Base-by-base conservation (phyloP, 2,797 vertebrate genomes). In the Brotogeris chrysoptera region DNA sequence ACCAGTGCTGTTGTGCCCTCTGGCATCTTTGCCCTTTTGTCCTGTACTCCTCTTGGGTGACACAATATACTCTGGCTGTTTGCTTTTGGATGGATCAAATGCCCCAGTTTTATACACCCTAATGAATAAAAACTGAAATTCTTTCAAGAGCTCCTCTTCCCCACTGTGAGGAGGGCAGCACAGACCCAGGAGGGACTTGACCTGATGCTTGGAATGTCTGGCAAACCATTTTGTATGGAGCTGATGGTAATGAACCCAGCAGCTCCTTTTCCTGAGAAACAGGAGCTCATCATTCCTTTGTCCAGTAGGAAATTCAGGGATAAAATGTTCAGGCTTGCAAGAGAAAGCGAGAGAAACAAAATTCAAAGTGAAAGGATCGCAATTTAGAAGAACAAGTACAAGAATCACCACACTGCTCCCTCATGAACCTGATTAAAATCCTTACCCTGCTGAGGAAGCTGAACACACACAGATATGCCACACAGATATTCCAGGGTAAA, bases 211-310 rank as follows among this genome's bases (percentile, higher is more conserved):
- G 60, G 84, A 90, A 95, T 7, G 24, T 95, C 93, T 95, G 93
- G 86, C 39, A 93, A 94, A 94, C 49, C 60, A 36, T 74, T 96
- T 90, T 86, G 34, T 44, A 81, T 32, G 30, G 52, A 77, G 55
- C 50, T 91, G 90, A 59, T 5, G 17, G 80, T 91, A 94, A 96
- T 91, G 68, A 96, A 93, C 49, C n/a, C 87, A 90, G 77, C 70
- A 95, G 83, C 39, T 76, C 71, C 24, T 93, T 95, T 93, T 92
- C 71, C 91, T 76, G 88, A 88, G 88, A 95, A 96, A 94, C 49
- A 86, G 71, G 82, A 95, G 69, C 47, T 87, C 50, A 23, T 64
- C 61, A 70, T 76, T 91, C 69, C 61, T 95, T 82, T 81, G 71
- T 82, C 81, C 69, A 53, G 59, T 61, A 87, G 79, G 59, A 93